Percentiles rank a stretch among this genome's conserved stretches.
Conservation (phyloP, 2,797 vertebrate species). For the Halcyon leucocephala region DNA sequence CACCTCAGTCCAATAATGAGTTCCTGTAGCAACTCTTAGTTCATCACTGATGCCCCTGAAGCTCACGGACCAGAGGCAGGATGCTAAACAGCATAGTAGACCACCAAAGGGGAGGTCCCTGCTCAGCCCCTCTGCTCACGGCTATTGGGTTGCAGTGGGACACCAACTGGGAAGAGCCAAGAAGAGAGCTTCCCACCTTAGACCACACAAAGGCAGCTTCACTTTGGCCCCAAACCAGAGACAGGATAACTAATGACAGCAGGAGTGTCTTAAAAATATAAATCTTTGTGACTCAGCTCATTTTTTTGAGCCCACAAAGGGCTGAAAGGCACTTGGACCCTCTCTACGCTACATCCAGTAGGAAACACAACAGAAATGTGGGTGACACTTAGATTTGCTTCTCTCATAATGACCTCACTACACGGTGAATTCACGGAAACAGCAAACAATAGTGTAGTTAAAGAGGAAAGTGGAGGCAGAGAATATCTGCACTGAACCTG, state of each 20-base stretch:
- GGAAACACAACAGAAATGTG: neutral
- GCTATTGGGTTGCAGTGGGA: neutral
- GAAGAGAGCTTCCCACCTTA: neutral
- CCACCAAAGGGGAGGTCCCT: neutral
- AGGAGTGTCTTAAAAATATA: neutral
- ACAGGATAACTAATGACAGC: neutral
- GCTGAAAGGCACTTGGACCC: neutral
- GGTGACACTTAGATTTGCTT: neutral
- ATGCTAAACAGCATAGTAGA: neutral
- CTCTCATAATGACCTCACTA: neutral
- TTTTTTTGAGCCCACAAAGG: neutral
- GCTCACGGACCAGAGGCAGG: neutral
- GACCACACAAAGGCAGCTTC: neutral
- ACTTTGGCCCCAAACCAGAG: neutral
- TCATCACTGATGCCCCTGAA: neutral
- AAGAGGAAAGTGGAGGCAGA: neutral
- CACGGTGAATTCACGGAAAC: neutral
- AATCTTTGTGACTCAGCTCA: neutral
- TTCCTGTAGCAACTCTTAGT: neutral
- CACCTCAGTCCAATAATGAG: neutral
- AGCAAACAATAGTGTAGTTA: neutral
- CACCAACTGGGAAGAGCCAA: neutral
- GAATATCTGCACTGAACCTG: neutral
- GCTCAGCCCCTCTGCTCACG: neutral
- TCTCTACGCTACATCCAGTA: neutral